Conservation (phyloP, 1,140 invertebrate species). For the Rhopalosiphum padi region DNA sequence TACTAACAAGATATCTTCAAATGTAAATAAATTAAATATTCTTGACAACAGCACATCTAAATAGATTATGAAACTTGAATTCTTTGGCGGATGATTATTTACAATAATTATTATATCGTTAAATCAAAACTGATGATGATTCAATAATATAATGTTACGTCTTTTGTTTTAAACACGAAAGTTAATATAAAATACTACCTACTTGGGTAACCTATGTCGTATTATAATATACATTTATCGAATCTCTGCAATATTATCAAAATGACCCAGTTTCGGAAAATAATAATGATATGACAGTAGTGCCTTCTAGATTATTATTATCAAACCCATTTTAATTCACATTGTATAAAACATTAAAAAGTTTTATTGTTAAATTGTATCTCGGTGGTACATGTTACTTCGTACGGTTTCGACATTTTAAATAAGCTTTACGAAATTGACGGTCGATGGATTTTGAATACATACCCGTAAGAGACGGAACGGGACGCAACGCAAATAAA, state of each 20-base stretch:
- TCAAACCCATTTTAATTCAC: neutral
- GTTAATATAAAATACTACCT: neutral
- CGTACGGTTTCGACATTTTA: neutral
- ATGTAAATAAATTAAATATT: neutral
- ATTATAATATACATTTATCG: neutral
- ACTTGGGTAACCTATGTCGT: neutral
- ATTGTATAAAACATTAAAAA: neutral
- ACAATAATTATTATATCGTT: neutral
- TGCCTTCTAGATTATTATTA: neutral
- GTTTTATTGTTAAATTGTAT: neutral
- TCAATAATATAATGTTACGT: neutral
- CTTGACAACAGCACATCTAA: neutral
- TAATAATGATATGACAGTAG: neutral
- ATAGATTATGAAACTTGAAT: neutral
- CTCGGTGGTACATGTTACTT: neutral
- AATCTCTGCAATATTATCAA: neutral
- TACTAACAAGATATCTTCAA: neutral
- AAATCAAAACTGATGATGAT: neutral
- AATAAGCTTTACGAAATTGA: neutral
- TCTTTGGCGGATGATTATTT: neutral
- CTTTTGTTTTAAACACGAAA: neutral
- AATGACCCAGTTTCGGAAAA: neutral
- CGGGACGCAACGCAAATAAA: neutral
- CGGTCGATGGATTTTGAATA: neutral
- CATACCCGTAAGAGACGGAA: neutral